Conservation (phyloP, 2,797 vertebrate genomes). For the Echeneis naucrates region DNA sequence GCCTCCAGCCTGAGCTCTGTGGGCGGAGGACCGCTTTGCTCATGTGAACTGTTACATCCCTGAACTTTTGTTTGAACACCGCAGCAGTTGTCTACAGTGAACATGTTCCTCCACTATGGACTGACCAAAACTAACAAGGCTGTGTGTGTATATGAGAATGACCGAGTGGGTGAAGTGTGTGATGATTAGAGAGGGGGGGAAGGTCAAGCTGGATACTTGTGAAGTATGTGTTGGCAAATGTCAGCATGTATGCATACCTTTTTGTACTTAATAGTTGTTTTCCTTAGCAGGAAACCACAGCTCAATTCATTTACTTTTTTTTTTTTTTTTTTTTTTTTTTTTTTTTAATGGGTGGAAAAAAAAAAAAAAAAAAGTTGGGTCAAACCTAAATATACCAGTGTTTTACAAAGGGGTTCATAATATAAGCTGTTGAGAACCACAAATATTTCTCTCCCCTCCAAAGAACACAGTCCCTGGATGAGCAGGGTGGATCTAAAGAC, state of each 20-base stretch:
- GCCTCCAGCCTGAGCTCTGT: conserved; percentile 45
- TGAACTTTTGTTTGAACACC: conserved; percentile 61
- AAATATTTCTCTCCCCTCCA: conserved; percentile 52
- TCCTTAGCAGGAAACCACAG: conserved; percentile 55
- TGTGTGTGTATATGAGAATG: conserved; percentile 31
- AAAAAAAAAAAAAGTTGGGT: conserved; percentile 42
- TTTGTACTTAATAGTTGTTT: conserved; percentile 65
- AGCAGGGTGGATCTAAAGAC: conserved; percentile 62
- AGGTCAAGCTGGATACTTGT: conserved; percentile 51
- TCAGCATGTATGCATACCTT: conserved; percentile 28
- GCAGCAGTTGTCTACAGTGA: conserved; percentile 34
- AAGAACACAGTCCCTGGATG: conserved; percentile 63
- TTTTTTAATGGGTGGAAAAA: conserved; percentile 44
- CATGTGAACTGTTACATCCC: conserved; percentile 47
- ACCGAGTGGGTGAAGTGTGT: conserved; percentile 52
- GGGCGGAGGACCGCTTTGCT: conserved; percentile 37
- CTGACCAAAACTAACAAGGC: conserved; percentile 64
- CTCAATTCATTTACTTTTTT: conserved; percentile 30
- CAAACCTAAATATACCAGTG: conserved; percentile 24
- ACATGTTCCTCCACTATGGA: conserved; percentile 37
- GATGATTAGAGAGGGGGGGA: conserved; percentile 34
- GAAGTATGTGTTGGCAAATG: conserved; percentile 48
- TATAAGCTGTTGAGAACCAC: conserved; percentile 61
- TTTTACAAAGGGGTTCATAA: conserved; percentile 52
- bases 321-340: conserved; percentile 45